Evolutionary conservation across 1,140 invertebrate species (phyloP).

Genomic region (Zaprionus capensis): DNA sequence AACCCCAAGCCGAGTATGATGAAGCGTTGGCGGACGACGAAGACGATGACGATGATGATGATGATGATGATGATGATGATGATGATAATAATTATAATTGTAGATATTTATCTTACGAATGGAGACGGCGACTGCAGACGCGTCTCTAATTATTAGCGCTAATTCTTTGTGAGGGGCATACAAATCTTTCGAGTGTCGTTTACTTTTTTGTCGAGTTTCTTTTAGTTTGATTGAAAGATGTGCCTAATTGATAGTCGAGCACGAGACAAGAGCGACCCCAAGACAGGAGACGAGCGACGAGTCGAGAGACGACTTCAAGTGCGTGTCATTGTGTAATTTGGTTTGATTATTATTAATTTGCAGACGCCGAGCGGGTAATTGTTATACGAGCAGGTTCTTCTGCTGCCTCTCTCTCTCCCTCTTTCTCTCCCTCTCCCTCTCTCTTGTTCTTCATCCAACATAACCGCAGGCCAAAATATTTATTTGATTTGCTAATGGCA

Average conservation of each 20-base stretch:
- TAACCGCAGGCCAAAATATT: conserved; percentile 64
- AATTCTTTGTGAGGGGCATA: conserved; percentile 63
- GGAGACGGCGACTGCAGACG: conserved; percentile 18
- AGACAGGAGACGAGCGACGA: conserved; percentile 6
- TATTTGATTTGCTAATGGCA: conserved; percentile 75
- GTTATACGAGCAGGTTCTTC: conserved; percentile 38
- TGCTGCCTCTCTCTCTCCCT: neutral
- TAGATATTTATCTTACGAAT: conserved; percentile 58
- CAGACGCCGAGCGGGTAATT: conserved; percentile 62
- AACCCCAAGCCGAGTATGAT: conserved; percentile 15
- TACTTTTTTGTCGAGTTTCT: conserved; percentile 30
- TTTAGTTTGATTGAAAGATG: conserved; percentile 77
- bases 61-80: neutral
- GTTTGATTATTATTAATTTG: conserved; percentile 82
- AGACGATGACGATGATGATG: neutral
- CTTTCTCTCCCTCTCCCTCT: neutral
- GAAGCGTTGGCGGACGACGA: conserved; percentile 69
- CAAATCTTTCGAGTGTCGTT: conserved; percentile 55
- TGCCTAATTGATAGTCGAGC: conserved; percentile 80
- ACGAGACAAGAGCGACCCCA: conserved; percentile 54
- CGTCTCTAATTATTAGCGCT: conserved; percentile 75
- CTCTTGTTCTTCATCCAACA: conserved; percentile 15
- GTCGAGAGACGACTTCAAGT: conserved; percentile 60
- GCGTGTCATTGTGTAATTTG: conserved; percentile 81
- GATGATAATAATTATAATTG: conserved; percentile 58